Conservation (phyloP, 2,113 vertebrate species). For the Polypterus senegalus region DNA sequence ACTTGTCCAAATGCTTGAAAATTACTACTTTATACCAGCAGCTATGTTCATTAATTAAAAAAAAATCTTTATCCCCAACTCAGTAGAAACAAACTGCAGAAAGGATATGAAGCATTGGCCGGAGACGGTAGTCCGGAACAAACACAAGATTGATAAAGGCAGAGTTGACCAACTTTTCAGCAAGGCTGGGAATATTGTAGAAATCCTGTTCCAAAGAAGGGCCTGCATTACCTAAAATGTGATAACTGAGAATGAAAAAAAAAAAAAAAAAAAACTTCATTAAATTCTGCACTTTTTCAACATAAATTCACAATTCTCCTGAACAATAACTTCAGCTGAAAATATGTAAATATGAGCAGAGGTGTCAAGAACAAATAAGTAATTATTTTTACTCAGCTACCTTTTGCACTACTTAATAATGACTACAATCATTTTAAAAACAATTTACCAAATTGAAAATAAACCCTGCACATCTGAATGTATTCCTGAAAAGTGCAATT, state of each 20-base stretch:
- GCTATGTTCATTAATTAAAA: not conserved
- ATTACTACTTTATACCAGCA: not conserved
- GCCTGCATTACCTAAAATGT: slow-evolving; percentile 73
- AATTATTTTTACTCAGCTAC: no score
- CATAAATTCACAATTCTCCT: not conserved
- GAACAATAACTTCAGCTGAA: not conserved
- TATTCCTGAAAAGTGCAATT: no score
- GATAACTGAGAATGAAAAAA: slow-evolving; percentile 54
- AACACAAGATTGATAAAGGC: slow-evolving; percentile 73
- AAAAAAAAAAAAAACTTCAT: slow-evolving; percentile 2
- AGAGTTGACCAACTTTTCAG: slow-evolving; percentile 65
- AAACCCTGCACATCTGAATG: no score
- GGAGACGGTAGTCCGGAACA: slow-evolving; percentile 82
- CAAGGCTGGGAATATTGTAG: slow-evolving; percentile 70
- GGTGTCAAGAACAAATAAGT: no score
- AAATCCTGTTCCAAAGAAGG: slow-evolving; percentile 83
- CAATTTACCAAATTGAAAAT: no score
- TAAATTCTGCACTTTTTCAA: not conserved
- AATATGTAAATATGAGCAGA: not conserved
- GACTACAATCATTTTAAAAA: no score
- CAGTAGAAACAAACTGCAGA: not conserved
- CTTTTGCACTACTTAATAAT: no score
- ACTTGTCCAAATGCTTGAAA: no score
- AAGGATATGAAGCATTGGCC: slow-evolving; percentile 92
- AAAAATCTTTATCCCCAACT: no score